Evolutionary conservation across 2,888 invertebrate genomes (phyloP).

Genomic region (Cactoblastis cactorum): DNA sequence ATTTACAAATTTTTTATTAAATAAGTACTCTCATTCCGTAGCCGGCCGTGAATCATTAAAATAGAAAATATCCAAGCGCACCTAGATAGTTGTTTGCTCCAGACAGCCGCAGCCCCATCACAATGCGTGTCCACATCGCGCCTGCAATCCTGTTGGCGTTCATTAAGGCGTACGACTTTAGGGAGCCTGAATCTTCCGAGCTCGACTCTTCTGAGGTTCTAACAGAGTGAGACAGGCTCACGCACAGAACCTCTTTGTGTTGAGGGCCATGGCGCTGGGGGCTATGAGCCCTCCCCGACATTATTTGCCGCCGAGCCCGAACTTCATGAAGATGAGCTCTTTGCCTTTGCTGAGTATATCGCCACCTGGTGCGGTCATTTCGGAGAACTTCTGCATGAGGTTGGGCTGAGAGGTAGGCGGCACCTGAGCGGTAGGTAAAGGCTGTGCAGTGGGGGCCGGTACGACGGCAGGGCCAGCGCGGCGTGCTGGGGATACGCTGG

Average conservation of each 20-base stretch:
- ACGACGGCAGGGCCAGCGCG: slow-evolving; percentile 66
- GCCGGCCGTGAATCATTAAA: slow-evolving; percentile 43
- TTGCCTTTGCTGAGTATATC: slow-evolving; percentile 95
- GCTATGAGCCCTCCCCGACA: slow-evolving; percentile 51
- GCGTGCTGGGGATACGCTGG: slow-evolving; percentile 60
- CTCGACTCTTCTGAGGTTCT: neutral
- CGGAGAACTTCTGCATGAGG: slow-evolving; percentile 93
- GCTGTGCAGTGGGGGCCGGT: slow-evolving; percentile 69
- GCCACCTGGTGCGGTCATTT: slow-evolving; percentile 93
- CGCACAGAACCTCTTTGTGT: slow-evolving; percentile 18
- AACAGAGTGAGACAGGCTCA: slow-evolving; percentile 19
- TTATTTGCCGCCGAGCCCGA: slow-evolving; percentile 90
- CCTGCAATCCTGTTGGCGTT: neutral
- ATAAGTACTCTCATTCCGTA: slow-evolving; percentile 44
- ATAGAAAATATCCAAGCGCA: slow-evolving; percentile 50
- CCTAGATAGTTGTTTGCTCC: slow-evolving; percentile 26
- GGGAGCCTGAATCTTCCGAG: neutral
- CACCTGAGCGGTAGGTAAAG: slow-evolving; percentile 51
- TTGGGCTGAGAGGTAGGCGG: slow-evolving; percentile 81
- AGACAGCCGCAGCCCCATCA: slow-evolving; percentile 31
- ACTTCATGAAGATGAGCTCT: slow-evolving; percentile 96
- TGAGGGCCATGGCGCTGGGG: slow-evolving; percentile 23
- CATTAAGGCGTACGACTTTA: neutral
- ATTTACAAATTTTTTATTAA: slow-evolving; percentile 67
- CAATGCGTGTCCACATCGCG: slow-evolving; percentile 16